Base-by-base conservation (phyloP, 1,140 invertebrate genomes). In the Drosophila setifemur region DNA sequence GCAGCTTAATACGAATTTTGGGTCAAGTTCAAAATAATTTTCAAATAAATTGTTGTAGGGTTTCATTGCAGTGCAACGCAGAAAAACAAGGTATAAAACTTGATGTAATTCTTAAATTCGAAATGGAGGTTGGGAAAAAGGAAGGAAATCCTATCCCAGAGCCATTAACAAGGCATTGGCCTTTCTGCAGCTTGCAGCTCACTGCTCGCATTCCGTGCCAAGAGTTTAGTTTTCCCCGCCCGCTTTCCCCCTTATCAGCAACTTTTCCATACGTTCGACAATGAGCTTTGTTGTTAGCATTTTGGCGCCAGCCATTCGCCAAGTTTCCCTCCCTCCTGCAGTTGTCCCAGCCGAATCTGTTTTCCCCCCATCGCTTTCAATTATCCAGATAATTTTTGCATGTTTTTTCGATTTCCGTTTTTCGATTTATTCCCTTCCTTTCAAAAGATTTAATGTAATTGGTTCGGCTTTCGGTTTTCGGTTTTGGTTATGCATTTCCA, bases 141-240 rank as follows among this genome's bases (percentile, higher is more conserved):
- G 21, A 31, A 39, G 42, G 25, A 49, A 55, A 48, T 53, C 39
- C 48, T 45, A 44, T 70, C 47, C 44, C 45, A 50, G 69, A 66
- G 70, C 78, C 79, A 83, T 83, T 83, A 83, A 83, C 57, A 49
- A 85, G 78, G 54, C 78, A 83, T 85, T 83, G 78, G 79, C 74
- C 79, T 40, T 37, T 55, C 21, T 75, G 60, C 55, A 72, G 67
- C 60, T 53, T 53, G 47, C 61, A 68, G 47, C 23, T 63, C 35
- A 48, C 47, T 21, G n/a, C 52, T 75, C 49, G 52, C 26, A 63
- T 74, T 66, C 66, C 63, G 53, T 81, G 77, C 71, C 78, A 82
- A 83, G 57, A 77, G 69, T 69, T 64, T 39, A 25, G 25, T 37
- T 61, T 31, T 16, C 31, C 11, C 28, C 42, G 2, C 43, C 39